These are phyloP conservation scores for Allobates femoralis DNA, from an alignment of 2,797 vertebrate genomes.

Conservation along the genomic window DNA sequence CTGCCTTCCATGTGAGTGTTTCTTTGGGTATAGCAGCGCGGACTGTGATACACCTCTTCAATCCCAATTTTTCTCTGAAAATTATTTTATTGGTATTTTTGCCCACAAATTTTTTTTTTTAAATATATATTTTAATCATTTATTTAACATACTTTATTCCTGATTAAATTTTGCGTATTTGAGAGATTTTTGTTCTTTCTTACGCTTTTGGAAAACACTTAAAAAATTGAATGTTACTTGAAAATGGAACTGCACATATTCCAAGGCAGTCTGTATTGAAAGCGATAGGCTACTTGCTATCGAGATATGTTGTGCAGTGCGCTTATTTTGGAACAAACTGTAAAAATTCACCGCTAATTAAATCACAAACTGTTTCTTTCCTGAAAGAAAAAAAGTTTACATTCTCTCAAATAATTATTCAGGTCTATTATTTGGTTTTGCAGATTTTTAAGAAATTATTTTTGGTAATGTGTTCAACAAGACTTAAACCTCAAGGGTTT, in stretches of 20 bases:
- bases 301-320: conserved; percentile 55
- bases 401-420: conserved; percentile 80
- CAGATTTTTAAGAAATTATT: conserved; percentile 85
- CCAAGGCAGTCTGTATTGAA: not conserved
- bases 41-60: no score
- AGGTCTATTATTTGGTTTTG: conserved; percentile 83
- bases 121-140: not conserved
- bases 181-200: not conserved
- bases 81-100: not conserved
- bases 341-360: conserved; percentile 64
- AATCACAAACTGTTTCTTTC: conserved; percentile 70
- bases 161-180: not conserved
- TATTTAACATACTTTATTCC: not conserved
- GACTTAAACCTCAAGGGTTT: conserved; percentile 77
- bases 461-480: conserved; percentile 83
- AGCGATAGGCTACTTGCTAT: not conserved
- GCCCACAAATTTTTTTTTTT: not conserved
- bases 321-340: conserved; percentile 67
- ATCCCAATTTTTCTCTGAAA: no score
- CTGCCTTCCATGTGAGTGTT: no score
- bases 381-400: conserved; percentile 78
- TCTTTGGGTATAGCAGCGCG: no score
- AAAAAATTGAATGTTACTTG: not conserved
- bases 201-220: not conserved
- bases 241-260: not conserved